Percentiles rank a stretch among this genome's conserved stretches.
These are phyloP conservation scores for Macrochelys suwanniensis DNA, from an alignment of 2,797 vertebrate genomes.

Conservation along the genomic window DNA sequence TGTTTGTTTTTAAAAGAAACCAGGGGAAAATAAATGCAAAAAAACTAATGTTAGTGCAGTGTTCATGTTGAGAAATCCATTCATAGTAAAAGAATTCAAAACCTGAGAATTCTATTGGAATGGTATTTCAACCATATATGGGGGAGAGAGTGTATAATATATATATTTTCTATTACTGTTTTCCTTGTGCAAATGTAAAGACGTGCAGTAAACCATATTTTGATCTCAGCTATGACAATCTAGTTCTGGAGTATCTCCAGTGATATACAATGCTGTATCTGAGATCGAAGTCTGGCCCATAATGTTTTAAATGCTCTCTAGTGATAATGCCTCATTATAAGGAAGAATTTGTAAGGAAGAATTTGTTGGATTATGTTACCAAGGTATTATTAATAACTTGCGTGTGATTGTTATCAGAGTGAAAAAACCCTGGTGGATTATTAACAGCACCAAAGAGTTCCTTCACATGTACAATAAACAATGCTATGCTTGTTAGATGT, in stretches of 20 bases:
- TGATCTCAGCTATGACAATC: background rate
- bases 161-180: background rate
- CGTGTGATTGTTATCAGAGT: fast-evolving
- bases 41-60: background rate
- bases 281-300: slow-evolving; percentile 6
- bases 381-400: background rate
- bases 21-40: background rate
- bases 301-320: background rate
- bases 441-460: background rate
- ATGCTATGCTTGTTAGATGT: background rate
- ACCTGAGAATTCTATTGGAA: background rate
- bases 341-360: background rate
- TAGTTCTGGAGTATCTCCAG: background rate
- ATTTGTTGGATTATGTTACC: background rate
- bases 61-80: background rate
- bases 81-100: background rate
- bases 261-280: background rate
- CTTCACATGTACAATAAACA: background rate
- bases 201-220: background rate
- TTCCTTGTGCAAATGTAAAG: background rate
- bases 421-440: background rate
- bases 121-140: background rate
- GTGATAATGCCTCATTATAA: background rate
- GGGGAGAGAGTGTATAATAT: background rate
- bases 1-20: background rate